Base-by-base conservation (phyloP, 2,113 vertebrate genomes). In the Cyrtonyx montezumae region DNA sequence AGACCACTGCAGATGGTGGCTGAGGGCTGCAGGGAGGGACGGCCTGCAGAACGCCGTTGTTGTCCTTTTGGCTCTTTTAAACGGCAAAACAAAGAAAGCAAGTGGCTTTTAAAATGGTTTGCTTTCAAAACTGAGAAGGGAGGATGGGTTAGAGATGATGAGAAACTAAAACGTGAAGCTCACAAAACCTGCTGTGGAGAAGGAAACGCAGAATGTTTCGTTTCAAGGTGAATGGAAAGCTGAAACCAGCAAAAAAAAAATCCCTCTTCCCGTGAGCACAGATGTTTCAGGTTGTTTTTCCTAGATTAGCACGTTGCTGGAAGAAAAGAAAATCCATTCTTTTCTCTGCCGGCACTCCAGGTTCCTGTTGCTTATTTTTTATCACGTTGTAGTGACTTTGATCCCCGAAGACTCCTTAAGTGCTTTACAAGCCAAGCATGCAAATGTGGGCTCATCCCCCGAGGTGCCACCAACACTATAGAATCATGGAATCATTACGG, bases 191-290 rank as follows among this genome's bases (percentile, higher is more conserved):
- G 37, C 87, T 93, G 76, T 4, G 9, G 73, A 91, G 46, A 70
- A 77, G 77, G 71, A 58, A 88, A 56, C 61, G 28, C 36, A 70
- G 71, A 71, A 84, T 65, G 69, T 61, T 90, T 91, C 78, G 61
- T 95, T 84, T 95, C 88, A 91, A 93, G 92, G 91, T 71, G 76
- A 93, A 86, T 30, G 79, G 77, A 88, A 91, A 93, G 66, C 80
- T 90, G 93, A 61, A 84, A 84, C 78, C 56, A 87, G 88, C 76
- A 84, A 68, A 85, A 49, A 46, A 51, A 51, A 32, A 28, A 37
- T 46, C 4, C 42, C 25, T 73, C 67, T 51, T 85, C 76, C 59
- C 4, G 22, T 1, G 1, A 93, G 56, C 68, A 63, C 79, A 94
- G 90, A 77, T 74, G 79, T 88, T 92, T 70, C 76, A 46, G 76